Base-by-base conservation (phyloP, 2,797 vertebrate species). In the Microctenopoma lineatum region DNA sequence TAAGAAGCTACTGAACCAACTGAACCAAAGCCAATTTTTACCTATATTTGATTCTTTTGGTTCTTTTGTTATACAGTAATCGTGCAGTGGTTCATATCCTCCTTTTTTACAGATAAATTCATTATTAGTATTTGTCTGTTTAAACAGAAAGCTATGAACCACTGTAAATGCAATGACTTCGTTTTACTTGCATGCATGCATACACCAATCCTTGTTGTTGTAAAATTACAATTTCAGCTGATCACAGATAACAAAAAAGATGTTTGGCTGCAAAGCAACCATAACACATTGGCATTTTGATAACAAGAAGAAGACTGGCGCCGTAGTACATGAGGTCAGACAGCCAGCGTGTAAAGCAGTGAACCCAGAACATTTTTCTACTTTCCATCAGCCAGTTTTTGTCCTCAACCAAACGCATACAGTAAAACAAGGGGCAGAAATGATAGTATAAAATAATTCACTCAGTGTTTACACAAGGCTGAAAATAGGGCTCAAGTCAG, bases 231-330 rank as follows among this genome's bases (percentile, higher is more conserved):
- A 76, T 74, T 83, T 80, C 58, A 77, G 68, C 75, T 61, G 87
- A 90, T 92, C 9, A 0, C 9, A 87, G 89, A 92, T 90, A 89
- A 86, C 26, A 8, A 32, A 27, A 59, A 48, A 79, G 76, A 86
- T 86, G 84, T 90, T 81, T 84, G 77, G 71, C 84, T 70, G 63
- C 42, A 7, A 61, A 47, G 81, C 85, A 88, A 89, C 77, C 90
- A 90, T 86, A 90, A 92, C 85, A 90, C 87, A 73, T 67, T 76
- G 82, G 86, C 84, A 73, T 70, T 79, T 74, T 46, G 83, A 92
- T 92, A 92, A 91, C 74, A 81, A 75, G 73, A 82, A 81, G 79
- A 89, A 89, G 80, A 84, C 84, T 90, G 91, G 90, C 88, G 89
- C 91, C 91, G 21, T 41, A 51, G 74, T 75, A 66, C 61, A 53